These are phyloP conservation scores for Lagopus leucura DNA, from an alignment of 2,113 vertebrate species.

Conservation along the genomic window DNA sequence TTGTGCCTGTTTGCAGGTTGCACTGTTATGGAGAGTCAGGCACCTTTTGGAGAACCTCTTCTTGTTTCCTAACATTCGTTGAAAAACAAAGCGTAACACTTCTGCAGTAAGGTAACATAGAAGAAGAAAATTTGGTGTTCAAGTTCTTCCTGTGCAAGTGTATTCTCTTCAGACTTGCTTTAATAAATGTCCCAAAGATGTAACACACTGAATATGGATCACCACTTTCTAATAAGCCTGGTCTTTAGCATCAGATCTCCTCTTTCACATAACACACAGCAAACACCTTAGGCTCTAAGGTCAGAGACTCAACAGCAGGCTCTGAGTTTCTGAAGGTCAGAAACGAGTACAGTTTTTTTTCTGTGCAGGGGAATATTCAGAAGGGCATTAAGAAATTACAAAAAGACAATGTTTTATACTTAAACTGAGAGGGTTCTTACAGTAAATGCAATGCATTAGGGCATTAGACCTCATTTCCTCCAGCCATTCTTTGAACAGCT, in stretches of 20 bases:
- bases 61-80: background rate
- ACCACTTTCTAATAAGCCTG: background rate
- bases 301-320: background rate
- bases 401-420: background rate
- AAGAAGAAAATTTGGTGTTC: background rate
- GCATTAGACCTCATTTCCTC: conserved; percentile 76
- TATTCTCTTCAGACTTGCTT: background rate
- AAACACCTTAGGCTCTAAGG: background rate
- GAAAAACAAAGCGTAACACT: background rate
- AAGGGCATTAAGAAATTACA: background rate
- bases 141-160: background rate
- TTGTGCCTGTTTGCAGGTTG: background rate
- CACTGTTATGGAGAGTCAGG: background rate
- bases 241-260: background rate
- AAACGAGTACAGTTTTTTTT: background rate
- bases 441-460: conserved; percentile 60
- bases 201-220: background rate
- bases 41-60: background rate
- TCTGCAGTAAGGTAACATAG: background rate
- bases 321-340: background rate
- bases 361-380: background rate
- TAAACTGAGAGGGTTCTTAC: conserved; percentile 8
- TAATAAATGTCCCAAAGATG: background rate
- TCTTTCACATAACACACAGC: rapidly evolving
- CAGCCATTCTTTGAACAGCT: conserved; percentile 74